Base-by-base conservation (phyloP, 1,140 invertebrate species). In the Liolophura sinensis region DNA sequence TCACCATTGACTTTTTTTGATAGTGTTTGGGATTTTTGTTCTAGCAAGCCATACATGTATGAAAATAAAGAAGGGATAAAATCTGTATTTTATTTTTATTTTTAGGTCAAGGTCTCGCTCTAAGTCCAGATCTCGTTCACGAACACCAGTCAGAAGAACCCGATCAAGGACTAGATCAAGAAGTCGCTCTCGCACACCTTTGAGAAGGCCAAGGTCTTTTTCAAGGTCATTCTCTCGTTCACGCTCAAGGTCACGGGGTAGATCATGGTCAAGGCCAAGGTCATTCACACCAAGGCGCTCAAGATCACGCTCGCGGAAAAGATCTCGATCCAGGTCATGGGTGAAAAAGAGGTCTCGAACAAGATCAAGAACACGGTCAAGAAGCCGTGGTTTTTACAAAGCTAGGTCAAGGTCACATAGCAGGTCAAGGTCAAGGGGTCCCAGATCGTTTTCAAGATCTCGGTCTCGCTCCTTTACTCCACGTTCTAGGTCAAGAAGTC, bases 161-260 rank as follows among this genome's bases (percentile, higher is more conserved):
- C 54, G 62, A 31, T 63, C 62, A 27, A 9, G 40, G 80, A 93
- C 93, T 63, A 69, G 57, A 46, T 14, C 15, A 25, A 49, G 69
- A 49, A 84, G 92, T 93, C 81, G 90, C 90, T 78, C 84, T 89
- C 49, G 88, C 90, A 63, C 85, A 89, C 68, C 87, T 89, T 47
- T 85, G 14, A 61, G 68, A 40, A 25, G 61, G 14, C 62, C 63
- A 25, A 64, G 69, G 22, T 65, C 67, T 14, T 70, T 56, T 24
- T 60, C 75, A 24, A 59, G 62, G 58, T 65, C 62, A 16, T 51
- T n/a, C 27, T 64, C 67, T 6, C 40, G 61, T 22, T 52, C 61
- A 1, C 52, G 69, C 27, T 78, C 74, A 14, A 65, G 68, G 64
- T 64, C 70, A 7, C 65, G 73, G 52, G 73, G 78, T 49, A 59